These are phyloP conservation scores for Artemia sinica DNA, from an alignment of 2,888 invertebrate genomes.

Conservation along the genomic window DNA sequence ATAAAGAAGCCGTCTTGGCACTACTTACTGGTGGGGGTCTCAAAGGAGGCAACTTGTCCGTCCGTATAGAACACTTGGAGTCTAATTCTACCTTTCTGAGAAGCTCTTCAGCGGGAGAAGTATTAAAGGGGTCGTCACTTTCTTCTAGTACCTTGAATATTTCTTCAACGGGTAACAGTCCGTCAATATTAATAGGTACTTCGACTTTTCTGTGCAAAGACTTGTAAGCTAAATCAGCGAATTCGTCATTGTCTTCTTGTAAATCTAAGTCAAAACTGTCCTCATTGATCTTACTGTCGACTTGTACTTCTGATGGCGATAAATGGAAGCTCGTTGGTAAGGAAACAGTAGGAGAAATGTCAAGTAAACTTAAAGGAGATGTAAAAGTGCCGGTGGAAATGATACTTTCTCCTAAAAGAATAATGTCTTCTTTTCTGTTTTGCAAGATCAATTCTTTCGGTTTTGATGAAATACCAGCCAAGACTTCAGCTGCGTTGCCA, in stretches of 20 bases:
- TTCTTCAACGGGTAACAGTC: slow-evolving; percentile 18
- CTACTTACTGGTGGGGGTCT: background rate
- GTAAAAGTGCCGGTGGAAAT: slow-evolving; percentile 27
- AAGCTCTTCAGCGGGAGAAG: slow-evolving; percentile 40
- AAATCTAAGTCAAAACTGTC: slow-evolving; percentile 29
- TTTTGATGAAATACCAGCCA: slow-evolving; percentile 63
- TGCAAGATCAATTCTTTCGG: slow-evolving; percentile 38
- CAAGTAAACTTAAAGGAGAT: slow-evolving; percentile 26
- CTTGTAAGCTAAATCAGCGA: slow-evolving; percentile 57
- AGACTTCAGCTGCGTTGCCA: slow-evolving; percentile 68
- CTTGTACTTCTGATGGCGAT: slow-evolving; percentile 21
- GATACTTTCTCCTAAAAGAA: slow-evolving; percentile 26
- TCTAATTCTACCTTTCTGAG: background rate
- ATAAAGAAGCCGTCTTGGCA: background rate
- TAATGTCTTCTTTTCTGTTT: too few species aligned
- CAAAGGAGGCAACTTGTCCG: background rate
- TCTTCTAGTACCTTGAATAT: slow-evolving; percentile 26
- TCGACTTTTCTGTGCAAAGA: slow-evolving; percentile 37
- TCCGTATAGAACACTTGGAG: background rate
- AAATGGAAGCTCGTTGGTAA: background rate
- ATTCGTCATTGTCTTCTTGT: slow-evolving; percentile 41
- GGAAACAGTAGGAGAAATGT: slow-evolving; percentile 10
- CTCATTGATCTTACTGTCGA: slow-evolving; percentile 21
- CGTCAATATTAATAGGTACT: background rate
- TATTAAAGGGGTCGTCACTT: slow-evolving; percentile 47